These are phyloP conservation scores for Phalacrocorax pelagicus DNA, from an alignment of 2,113 vertebrate genomes.

Conservation along the genomic window DNA sequence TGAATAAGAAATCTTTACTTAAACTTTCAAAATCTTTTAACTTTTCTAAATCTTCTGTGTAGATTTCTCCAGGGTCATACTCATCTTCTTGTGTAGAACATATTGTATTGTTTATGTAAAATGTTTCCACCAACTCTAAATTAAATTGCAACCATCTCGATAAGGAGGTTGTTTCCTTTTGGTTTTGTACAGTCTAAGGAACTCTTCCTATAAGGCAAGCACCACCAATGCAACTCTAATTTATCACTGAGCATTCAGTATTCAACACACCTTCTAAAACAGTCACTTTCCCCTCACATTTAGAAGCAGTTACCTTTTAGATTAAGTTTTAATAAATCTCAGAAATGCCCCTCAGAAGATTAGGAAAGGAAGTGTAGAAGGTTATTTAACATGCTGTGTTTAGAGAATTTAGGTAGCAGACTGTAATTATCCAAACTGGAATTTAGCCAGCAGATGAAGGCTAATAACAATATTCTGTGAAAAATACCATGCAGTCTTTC, in stretches of 20 bases:
- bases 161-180: neutral
- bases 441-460: conserved; percentile 34
- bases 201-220: neutral
- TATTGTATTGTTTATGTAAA: neutral
- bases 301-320: neutral
- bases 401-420: conserved; percentile 25
- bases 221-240: neutral
- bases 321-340: conserved; percentile 30
- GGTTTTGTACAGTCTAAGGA: neutral
- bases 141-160: neutral
- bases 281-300: neutral
- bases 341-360: conserved; percentile 23
- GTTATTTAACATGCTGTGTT: conserved; percentile 28
- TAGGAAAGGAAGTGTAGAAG: neutral
- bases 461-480: conserved; percentile 29
- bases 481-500: conserved; percentile 24
- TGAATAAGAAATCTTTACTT: neutral
- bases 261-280: neutral
- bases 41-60: neutral
- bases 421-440: conserved; percentile 29
- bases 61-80: neutral
- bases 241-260: neutral
- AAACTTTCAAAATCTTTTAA: neutral
- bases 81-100: neutral
- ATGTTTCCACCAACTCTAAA: neutral